A percentile compares a stretch with the other conserved stretches of the same genome.
phyloP scores from a whole-genome alignment of 2,888 invertebrate genomes.

The Athripsodes cinereus region DNA sequence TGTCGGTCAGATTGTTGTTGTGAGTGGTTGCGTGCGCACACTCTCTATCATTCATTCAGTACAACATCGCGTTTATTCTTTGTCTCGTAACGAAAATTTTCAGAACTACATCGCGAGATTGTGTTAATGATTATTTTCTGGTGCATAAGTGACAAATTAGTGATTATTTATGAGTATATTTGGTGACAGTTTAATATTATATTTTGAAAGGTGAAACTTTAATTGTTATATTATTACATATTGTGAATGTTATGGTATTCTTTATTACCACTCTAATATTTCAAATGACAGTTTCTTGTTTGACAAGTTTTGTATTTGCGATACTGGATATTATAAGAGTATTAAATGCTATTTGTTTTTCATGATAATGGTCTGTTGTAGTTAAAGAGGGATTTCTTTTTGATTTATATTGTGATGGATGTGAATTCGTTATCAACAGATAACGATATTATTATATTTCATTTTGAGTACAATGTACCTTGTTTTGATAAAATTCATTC shows the following conservation, averaged over 20 bases:
- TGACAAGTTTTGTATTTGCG: neutral
- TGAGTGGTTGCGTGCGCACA: slow-evolving; percentile 6
- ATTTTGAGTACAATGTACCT: too few relatives aligned
- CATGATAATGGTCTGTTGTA: neutral
- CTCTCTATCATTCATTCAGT: neutral
- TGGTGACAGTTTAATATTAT: neutral
- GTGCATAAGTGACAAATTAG: neutral
- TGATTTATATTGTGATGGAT: neutral
- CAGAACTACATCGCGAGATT: neutral
- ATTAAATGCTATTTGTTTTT: neutral
- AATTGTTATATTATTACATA: neutral
- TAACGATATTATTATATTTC: too few relatives aligned
- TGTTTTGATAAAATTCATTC: too few relatives aligned
- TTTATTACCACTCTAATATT: neutral
- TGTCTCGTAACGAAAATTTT: slow-evolving; percentile 10
- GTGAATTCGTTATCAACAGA: too few relatives aligned
- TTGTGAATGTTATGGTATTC: neutral
- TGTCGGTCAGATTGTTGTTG: slow-evolving; percentile 8
- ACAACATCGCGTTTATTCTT: slow-evolving; percentile 11
- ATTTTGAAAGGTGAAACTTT: neutral
- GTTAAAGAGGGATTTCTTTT: neutral
- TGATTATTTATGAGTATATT: too few relatives aligned
- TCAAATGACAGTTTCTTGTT: neutral
- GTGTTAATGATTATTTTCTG: neutral
- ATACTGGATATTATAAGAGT: neutral